These are phyloP conservation scores for Poeciliopsis retropinna DNA, from an alignment of 2,113 vertebrate species.

Conservation along the genomic window DNA sequence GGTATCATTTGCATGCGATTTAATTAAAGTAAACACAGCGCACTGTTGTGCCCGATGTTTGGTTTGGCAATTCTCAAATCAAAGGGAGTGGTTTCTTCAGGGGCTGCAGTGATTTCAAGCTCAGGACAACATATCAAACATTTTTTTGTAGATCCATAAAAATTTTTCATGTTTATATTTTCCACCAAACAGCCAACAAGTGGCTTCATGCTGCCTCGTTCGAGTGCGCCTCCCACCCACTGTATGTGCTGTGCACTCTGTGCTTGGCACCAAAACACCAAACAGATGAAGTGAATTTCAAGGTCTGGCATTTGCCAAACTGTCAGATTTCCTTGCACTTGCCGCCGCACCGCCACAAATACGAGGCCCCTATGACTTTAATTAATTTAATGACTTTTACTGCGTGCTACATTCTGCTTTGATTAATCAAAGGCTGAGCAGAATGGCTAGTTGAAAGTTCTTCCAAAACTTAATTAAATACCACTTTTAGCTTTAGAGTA, in stretches of 20 bases:
- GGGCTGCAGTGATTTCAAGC: not conserved
- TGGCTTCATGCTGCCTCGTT: slow-evolving; percentile 4
- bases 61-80: slow-evolving; percentile 2
- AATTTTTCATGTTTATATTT: not conserved
- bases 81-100: not conserved
- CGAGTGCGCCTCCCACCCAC: slow-evolving; percentile 6
- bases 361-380: slow-evolving; percentile 21
- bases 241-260: slow-evolving; percentile 2
- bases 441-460: slow-evolving; percentile 26
- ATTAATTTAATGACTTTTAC: slow-evolving; percentile 42
- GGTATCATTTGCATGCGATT: slow-evolving; percentile 5
- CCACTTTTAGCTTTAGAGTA: slow-evolving; percentile 23
- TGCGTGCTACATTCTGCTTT: slow-evolving; percentile 25
- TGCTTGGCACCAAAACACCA: slow-evolving; percentile 8
- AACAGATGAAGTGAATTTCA: slow-evolving; percentile 15
- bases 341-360: not conserved
- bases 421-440: slow-evolving; percentile 46
- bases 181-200: not conserved
- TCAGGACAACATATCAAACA: not conserved
- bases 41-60: not conserved
- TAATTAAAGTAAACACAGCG: slow-evolving; percentile 10
- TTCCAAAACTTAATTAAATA: slow-evolving; percentile 42
- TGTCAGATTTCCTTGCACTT: slow-evolving; percentile 11
- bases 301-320: slow-evolving; percentile 6
- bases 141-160: not conserved